phyloP scores from a whole-genome alignment of 2,888 invertebrate species.

The Incurvaria masculella region DNA sequence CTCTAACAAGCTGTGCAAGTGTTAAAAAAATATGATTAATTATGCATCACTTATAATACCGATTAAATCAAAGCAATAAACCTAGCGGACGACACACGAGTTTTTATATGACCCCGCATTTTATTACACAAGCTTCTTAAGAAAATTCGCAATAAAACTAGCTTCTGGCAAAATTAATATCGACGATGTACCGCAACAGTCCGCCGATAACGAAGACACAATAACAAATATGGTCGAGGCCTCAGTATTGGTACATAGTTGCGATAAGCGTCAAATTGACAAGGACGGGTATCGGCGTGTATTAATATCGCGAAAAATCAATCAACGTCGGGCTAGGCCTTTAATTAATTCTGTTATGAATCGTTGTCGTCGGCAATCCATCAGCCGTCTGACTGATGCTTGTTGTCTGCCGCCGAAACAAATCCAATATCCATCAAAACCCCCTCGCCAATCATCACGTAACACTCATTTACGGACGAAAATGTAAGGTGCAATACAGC shows the following conservation, averaged over 20 bases:
- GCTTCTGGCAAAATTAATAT: too few relatives aligned
- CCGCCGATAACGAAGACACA: background rate
- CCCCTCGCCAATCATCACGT: background rate
- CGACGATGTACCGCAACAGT: too few relatives aligned
- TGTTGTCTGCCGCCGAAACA: slow-evolving; percentile 28
- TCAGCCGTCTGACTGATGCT: slow-evolving; percentile 40
- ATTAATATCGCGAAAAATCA: slow-evolving; percentile 24
- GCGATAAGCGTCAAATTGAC: background rate
- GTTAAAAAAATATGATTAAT: too few relatives aligned
- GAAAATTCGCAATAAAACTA: too few relatives aligned
- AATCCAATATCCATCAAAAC: slow-evolving; percentile 30
- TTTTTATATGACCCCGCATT: too few relatives aligned
- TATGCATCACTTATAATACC: too few relatives aligned
- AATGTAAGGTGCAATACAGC: background rate
- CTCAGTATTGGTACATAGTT: too few relatives aligned
- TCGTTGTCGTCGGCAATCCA: slow-evolving; percentile 45
- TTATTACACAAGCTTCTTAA: too few relatives aligned
- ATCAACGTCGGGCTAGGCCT: slow-evolving; percentile 33
- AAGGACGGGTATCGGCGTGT: background rate
- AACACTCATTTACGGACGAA: background rate
- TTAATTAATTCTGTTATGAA: slow-evolving; percentile 44
- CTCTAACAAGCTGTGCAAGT: too few relatives aligned
- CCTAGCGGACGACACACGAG: too few relatives aligned
- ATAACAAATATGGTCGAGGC: background rate
- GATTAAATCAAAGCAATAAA: too few relatives aligned